Percentiles rank a stretch among this genome's conserved stretches.
These are phyloP conservation scores for Hymenochirus boettgeri DNA, from an alignment of 2,113 vertebrate species.

Conservation along the genomic window DNA sequence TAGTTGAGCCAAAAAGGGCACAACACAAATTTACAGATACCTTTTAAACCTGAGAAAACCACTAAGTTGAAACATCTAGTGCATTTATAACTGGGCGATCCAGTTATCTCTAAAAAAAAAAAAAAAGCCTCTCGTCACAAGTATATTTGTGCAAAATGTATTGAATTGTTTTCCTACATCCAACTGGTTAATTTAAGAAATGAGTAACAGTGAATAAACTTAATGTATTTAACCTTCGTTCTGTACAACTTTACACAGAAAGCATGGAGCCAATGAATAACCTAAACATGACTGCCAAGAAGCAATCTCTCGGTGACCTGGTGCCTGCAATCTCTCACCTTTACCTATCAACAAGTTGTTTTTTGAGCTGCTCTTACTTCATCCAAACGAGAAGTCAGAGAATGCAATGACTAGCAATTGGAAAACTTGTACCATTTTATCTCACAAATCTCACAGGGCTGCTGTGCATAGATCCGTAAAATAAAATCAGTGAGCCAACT, in stretches of 20 bases:
- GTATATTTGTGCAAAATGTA: too few species aligned
- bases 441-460: background rate
- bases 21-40: too few species aligned
- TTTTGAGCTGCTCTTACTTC: background rate
- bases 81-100: too few species aligned
- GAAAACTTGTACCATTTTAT: background rate
- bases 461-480: background rate
- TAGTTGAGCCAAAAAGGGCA: too few species aligned
- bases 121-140: too few species aligned
- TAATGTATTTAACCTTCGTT: background rate
- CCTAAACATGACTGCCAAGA: background rate
- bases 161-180: too few species aligned
- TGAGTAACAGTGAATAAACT: background rate
- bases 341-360: constrained; percentile 9
- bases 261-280: constrained; percentile 6
- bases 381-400: background rate
- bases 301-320: constrained; percentile 5
- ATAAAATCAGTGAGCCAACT: background rate
- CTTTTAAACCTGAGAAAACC: too few species aligned
- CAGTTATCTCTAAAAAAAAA: too few species aligned
- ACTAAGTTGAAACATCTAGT: too few species aligned
- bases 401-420: background rate
- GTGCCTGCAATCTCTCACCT: background rate
- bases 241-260: background rate
- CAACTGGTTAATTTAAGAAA: background rate